These are phyloP conservation scores for Monochamus saltuarius DNA, from an alignment of 1,140 invertebrate species.

Conservation along the genomic window DNA sequence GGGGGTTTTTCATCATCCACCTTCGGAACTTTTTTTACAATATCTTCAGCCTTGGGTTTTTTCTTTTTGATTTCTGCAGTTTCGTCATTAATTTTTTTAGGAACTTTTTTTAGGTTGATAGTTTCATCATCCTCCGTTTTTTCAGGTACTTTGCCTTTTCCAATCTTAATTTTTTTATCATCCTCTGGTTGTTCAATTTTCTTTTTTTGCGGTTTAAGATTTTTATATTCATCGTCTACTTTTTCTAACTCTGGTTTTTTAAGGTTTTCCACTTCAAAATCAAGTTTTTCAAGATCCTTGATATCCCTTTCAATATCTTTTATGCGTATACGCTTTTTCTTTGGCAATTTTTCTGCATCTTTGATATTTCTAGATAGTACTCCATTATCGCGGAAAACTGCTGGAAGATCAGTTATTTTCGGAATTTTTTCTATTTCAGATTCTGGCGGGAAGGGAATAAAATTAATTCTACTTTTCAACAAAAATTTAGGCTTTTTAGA, in stretches of 20 bases:
- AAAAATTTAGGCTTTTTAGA: conserved; percentile 64
- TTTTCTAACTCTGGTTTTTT: conserved; percentile 53
- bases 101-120: conserved; percentile 40
- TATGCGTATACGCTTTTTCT: conserved; percentile 50
- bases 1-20: no score
- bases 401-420: conserved; percentile 55
- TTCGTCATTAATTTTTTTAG: conserved; percentile 28
- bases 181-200: conserved; percentile 49
- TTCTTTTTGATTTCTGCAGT: conserved; percentile 24
- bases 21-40: no score
- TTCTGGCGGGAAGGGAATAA: conserved; percentile 60
- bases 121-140: conserved; percentile 33
- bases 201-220: conserved; percentile 45
- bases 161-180: conserved; percentile 52
- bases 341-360: conserved; percentile 66
- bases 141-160: conserved; percentile 57
- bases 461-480: conserved; percentile 65
- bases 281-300: conserved; percentile 64
- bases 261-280: conserved; percentile 55
- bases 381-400: conserved; percentile 60
- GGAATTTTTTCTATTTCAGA: conserved; percentile 54
- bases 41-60: conserved; percentile 4
- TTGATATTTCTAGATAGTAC: conserved; percentile 69
- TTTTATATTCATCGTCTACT: conserved; percentile 44
- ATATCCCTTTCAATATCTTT: conserved; percentile 61